A percentile compares a stretch with the other conserved stretches of the same genome.
These are phyloP conservation scores for Struthidea cinerea DNA, from an alignment of 2,113 vertebrate species.

Conservation along the genomic window DNA sequence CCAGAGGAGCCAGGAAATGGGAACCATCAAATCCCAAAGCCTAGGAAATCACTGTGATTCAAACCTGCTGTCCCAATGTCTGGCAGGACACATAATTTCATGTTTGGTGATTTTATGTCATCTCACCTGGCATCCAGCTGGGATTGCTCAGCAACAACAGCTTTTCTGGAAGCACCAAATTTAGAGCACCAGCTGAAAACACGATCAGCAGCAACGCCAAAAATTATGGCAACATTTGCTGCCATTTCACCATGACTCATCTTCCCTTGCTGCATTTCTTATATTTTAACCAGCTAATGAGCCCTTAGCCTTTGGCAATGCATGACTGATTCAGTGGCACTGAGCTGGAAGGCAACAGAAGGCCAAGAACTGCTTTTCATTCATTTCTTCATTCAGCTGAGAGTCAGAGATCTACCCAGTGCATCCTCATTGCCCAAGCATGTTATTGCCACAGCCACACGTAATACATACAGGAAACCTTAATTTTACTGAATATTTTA, in stretches of 20 bases:
- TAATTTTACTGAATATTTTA: neutral
- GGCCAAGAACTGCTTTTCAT: neutral
- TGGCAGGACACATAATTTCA: neutral
- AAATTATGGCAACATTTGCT: neutral
- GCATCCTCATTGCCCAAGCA: neutral
- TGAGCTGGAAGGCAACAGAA: neutral
- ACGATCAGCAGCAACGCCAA: fast-evolving
- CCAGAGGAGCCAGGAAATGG: neutral
- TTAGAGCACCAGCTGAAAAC: neutral
- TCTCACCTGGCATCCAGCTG: neutral
- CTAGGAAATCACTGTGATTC: neutral
- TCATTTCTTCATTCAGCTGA: neutral
- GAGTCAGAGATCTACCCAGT: neutral
- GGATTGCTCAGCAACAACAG: neutral
- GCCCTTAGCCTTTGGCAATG: neutral
- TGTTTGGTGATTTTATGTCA: neutral
- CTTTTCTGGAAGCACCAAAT: neutral
- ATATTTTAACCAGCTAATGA: neutral
- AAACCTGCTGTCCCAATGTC: neutral
- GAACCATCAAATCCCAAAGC: neutral
- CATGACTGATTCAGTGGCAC: neutral
- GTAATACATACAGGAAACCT: neutral
- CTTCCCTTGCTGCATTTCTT: neutral
- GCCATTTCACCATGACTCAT: neutral
- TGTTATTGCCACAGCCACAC: neutral